These are phyloP conservation scores for Podocnemis expansa DNA, from an alignment of 2,113 vertebrate species.

Conservation along the genomic window DNA sequence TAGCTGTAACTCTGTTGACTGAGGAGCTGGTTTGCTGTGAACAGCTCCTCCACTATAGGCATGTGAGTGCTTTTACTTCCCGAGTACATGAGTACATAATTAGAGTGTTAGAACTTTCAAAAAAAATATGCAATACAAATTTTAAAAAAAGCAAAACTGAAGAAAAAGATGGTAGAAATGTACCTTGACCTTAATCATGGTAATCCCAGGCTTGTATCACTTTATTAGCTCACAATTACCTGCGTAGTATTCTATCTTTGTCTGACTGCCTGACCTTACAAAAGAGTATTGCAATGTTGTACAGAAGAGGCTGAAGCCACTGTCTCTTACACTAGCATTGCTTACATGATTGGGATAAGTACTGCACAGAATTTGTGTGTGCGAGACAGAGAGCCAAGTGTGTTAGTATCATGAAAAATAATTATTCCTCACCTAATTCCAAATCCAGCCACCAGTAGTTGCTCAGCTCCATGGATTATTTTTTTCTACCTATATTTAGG, in stretches of 20 bases:
- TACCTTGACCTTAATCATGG: not conserved
- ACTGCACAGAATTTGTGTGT: not conserved
- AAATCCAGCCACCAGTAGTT: too few relatives aligned
- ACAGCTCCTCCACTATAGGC: too few relatives aligned
- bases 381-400: not conserved
- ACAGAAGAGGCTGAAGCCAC: not conserved
- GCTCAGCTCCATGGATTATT: too few relatives aligned
- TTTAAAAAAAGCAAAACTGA: not conserved
- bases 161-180: not conserved
- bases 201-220: not conserved
- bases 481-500: too few relatives aligned
- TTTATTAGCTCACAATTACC: not conserved
- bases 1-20: too few relatives aligned
- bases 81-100: too few relatives aligned
- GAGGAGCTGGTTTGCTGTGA: too few relatives aligned
- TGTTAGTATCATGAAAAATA: not conserved
- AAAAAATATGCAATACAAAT: accelerated
- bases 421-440: not conserved
- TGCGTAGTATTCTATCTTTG: accelerated
- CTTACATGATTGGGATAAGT: not conserved
- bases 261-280: not conserved
- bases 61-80: too few relatives aligned
- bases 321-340: not conserved
- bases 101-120: not conserved
- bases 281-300: not conserved